These are phyloP conservation scores for Sipha maydis DNA, from an alignment of 2,888 invertebrate species.

Conservation along the genomic window DNA sequence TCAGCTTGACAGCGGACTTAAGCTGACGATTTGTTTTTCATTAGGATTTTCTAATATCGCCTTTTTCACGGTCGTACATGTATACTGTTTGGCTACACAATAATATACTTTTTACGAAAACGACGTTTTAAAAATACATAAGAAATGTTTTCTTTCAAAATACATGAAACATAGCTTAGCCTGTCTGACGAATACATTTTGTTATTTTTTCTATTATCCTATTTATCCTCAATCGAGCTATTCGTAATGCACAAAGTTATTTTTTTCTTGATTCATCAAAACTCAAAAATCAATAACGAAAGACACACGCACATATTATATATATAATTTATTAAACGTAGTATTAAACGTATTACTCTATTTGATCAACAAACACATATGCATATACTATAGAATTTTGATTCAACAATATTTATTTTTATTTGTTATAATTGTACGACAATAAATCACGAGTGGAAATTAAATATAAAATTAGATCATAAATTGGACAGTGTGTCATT, in stretches of 20 bases:
- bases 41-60: constrained; percentile 23
- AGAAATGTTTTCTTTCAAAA: not conserved
- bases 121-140: not conserved
- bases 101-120: not conserved
- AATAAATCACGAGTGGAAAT: constrained; percentile 46
- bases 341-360: too few species aligned
- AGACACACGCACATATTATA: too few species aligned
- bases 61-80: too few species aligned
- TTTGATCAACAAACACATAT: too few species aligned
- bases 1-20: constrained; percentile 30
- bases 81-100: too few species aligned
- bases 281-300: too few species aligned
- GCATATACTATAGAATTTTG: too few species aligned
- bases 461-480: constrained; percentile 49
- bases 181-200: not conserved
- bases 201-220: not conserved
- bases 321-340: too few species aligned
- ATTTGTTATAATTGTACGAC: not conserved
- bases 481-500: constrained; percentile 46
- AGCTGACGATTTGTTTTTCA: not conserved
- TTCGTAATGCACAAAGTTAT: too few species aligned
- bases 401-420: constrained; percentile 7
- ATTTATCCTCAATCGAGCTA: not conserved
- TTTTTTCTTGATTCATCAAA: too few species aligned
- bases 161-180: not conserved